phyloP scores from a whole-genome alignment of 2,113 vertebrate genomes.

The Erythrocebus patas region DNA sequence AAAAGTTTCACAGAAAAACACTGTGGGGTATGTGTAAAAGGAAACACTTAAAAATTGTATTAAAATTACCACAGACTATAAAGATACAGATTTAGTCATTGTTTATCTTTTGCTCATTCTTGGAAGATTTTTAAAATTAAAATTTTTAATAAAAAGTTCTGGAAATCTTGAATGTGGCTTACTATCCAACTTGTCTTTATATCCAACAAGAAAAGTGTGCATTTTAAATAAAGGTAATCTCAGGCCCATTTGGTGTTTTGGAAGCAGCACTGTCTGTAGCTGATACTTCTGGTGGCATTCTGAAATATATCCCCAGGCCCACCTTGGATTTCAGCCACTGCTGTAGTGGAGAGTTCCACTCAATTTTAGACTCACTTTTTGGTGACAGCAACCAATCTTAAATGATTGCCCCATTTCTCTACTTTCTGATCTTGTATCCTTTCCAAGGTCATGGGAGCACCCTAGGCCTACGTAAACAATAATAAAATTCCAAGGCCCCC shows the following conservation, averaged over 20 bases:
- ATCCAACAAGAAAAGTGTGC: neutral
- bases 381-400: neutral
- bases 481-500: no score
- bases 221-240: conserved; percentile 39
- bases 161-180: conserved; percentile 11
- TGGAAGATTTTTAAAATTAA: conserved; percentile 32
- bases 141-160: conserved; percentile 50
- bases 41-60: conserved; percentile 34
- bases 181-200: neutral
- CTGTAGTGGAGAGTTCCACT: neutral
- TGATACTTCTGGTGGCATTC: neutral
- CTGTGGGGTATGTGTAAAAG: neutral
- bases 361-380: neutral
- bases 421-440: neutral
- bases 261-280: neutral
- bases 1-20: conserved; percentile 31
- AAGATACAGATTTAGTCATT: conserved; percentile 51
- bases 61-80: conserved; percentile 28
- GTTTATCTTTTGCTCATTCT: conserved; percentile 39
- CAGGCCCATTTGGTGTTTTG: neutral
- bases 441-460: neutral
- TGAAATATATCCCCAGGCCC: neutral
- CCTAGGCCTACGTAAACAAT: no score
- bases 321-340: neutral
- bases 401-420: neutral